Percentiles rank a stretch among this genome's conserved stretches.
Evolutionary conservation across 2,888 invertebrate genomes (phyloP).

Genomic region (Drosophila melanosoma): DNA sequence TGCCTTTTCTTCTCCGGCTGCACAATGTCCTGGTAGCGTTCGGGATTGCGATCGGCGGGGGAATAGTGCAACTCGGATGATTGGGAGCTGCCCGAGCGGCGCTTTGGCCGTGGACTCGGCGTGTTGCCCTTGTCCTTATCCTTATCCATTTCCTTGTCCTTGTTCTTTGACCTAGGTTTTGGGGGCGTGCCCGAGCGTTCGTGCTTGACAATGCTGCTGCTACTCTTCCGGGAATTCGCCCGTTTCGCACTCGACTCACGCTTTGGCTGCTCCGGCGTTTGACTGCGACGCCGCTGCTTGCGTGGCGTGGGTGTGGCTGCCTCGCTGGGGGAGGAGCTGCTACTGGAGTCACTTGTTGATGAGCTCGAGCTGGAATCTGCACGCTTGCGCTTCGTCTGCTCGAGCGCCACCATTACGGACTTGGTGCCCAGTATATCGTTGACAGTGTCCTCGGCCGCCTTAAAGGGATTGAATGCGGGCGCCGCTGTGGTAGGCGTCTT

Average conservation of each 20-base stretch:
- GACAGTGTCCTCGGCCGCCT: constrained; percentile 69
- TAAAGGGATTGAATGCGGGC: constrained; percentile 76
- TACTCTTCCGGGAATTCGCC: constrained; percentile 26
- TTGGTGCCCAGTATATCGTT: constrained; percentile 71
- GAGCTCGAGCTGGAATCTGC: constrained; percentile 57
- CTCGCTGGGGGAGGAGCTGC: constrained; percentile 50
- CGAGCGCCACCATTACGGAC: constrained; percentile 67
- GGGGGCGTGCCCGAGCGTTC: constrained; percentile 63
- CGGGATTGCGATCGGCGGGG: constrained; percentile 89
- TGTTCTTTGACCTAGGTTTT: constrained; percentile 23
- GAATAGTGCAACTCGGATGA: constrained; percentile 88
- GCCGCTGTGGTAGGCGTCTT: constrained; percentile 25
- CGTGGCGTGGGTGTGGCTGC: constrained; percentile 48
- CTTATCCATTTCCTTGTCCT: constrained; percentile 40
- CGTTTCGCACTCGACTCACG: constrained; percentile 48
- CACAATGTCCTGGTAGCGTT: constrained; percentile 88
- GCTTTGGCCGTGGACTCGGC: constrained; percentile 52
- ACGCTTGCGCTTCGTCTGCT: constrained; percentile 60
- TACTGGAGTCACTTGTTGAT: constrained; percentile 48
- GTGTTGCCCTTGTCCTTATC: constrained; percentile 47
- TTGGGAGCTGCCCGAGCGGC: constrained; percentile 53
- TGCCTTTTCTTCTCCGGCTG: constrained; percentile 51
- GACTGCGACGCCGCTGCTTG: constrained; percentile 53
- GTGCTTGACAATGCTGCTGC: constrained; percentile 31
- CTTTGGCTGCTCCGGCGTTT: constrained; percentile 49